Evolutionary conservation across 2,113 vertebrate species (phyloP), one percentile per base, ranked within the genome.

Genomic region (Tenebrosternarchus preto): DNA sequence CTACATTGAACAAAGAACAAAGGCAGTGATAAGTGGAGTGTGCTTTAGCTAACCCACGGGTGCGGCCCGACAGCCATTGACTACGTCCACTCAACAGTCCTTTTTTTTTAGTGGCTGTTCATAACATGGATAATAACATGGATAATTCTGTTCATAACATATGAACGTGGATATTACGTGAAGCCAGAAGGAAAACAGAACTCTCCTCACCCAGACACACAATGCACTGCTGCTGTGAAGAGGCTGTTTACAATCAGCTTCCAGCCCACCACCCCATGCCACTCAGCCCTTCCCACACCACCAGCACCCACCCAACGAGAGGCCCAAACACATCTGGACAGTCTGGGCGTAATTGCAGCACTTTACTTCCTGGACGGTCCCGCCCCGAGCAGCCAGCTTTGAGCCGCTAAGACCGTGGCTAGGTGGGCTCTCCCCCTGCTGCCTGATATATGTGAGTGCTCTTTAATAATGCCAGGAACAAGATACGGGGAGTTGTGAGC

Each of bases 101-200:
- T 22, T 29, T 77, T 81, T 63, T 17, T 69, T 80, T 31, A 66
- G 27, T 1, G 1, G 15, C 63, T 31, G 61, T 50, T 50, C 24
- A 39, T 64, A 82, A 63, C 4, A 12, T 50, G 66, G 67, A 69
- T 22, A 74, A 29, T 63, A 70, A 83, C 4, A 12, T 50, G 66
- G 67, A 69, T 22, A 74, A 29, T 63, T 63, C 63, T 31, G 61
- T 50, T 50, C 24, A 39, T 64, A 82, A 63, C 4, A 12, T 50
- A n/a, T n/a, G n/a, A n/a, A n/a, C n/a, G n/a, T n/a, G 66, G 67
- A 69, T 22, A 74, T 22, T 63, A 70, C 80, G 68, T 80, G 77
- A 80, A 60, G 76, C 59, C 36, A 56, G 69, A 53, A 0, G 50
- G 68, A 68, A 73, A 84, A 81, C 74, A 84, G 73, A 84, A 53